These are phyloP conservation scores for Todus mexicanus DNA, from an alignment of 2,797 vertebrate species.

Conservation along the genomic window DNA sequence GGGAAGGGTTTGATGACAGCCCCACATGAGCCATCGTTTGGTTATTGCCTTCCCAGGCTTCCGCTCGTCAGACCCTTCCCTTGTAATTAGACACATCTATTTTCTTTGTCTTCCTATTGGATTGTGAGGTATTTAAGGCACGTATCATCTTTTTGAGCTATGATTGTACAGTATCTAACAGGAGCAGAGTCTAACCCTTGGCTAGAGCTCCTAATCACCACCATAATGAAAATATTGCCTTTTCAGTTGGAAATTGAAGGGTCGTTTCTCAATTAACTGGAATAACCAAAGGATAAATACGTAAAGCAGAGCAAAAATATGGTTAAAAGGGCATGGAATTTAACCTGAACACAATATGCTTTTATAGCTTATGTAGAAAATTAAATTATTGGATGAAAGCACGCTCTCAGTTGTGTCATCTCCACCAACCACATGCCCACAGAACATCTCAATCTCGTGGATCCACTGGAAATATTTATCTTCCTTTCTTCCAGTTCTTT, in stretches of 20 bases:
- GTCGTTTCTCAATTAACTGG: neutral
- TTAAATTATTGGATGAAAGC: neutral
- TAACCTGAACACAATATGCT: neutral
- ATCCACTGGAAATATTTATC: neutral
- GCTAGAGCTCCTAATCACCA: neutral
- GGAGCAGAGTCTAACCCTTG: neutral
- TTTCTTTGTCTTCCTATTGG: neutral
- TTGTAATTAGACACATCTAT: neutral
- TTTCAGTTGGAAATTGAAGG: neutral
- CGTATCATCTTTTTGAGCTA: neutral
- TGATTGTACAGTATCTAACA: neutral
- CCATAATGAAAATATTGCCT: neutral
- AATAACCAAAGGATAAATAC: neutral
- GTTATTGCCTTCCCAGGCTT: constrained; percentile 1
- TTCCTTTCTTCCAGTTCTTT: neutral
- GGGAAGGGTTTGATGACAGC: neutral
- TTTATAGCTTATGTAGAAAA: neutral
- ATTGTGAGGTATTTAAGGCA: constrained; percentile 25
- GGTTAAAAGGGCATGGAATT: neutral
- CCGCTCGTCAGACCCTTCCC: neutral
- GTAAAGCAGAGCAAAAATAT: neutral
- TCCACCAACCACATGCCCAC: neutral
- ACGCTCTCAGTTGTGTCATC: accelerated
- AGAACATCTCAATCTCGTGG: neutral
- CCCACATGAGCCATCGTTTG: neutral